A percentile compares a stretch with the other conserved stretches of the same genome.
These are phyloP conservation scores for Grallaria varia DNA, from an alignment of 2,113 vertebrate genomes.

Conservation along the genomic window DNA sequence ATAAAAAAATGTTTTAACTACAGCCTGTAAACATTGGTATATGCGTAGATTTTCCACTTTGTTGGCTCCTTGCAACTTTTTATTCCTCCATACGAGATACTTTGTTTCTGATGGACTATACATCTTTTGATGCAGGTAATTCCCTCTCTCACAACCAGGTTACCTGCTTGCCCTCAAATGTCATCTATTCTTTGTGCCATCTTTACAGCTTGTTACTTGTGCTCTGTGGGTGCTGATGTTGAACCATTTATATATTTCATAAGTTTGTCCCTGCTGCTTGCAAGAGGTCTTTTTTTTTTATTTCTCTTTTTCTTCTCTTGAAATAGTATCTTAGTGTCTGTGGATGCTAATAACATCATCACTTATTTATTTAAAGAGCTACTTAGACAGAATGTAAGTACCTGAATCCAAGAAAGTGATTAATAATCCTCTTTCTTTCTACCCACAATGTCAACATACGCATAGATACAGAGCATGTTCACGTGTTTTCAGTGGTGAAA, in stretches of 20 bases:
- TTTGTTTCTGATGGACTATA: background rate
- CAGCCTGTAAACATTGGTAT: background rate
- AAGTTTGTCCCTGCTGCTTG: background rate
- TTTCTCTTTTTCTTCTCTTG: background rate
- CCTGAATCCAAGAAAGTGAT: background rate
- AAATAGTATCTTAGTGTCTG: background rate
- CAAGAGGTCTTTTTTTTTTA: background rate
- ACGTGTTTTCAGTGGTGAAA: background rate
- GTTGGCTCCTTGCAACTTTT: background rate
- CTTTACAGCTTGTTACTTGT: background rate
- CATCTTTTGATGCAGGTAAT: background rate
- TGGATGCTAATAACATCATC: background rate
- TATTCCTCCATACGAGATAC: background rate
- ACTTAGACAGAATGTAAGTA: background rate
- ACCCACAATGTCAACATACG: too few relatives aligned
- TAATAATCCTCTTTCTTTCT: background rate
- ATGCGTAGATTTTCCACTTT: background rate
- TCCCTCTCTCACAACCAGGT: background rate
- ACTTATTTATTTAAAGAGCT: background rate
- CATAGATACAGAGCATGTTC: background rate
- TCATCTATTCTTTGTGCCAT: background rate
- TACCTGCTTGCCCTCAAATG: background rate
- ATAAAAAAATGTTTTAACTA: background rate
- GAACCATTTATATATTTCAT: background rate
- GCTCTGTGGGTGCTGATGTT: background rate